Base-by-base conservation (phyloP, 2,888 invertebrate genomes). In the Oscheius onirici region DNA sequence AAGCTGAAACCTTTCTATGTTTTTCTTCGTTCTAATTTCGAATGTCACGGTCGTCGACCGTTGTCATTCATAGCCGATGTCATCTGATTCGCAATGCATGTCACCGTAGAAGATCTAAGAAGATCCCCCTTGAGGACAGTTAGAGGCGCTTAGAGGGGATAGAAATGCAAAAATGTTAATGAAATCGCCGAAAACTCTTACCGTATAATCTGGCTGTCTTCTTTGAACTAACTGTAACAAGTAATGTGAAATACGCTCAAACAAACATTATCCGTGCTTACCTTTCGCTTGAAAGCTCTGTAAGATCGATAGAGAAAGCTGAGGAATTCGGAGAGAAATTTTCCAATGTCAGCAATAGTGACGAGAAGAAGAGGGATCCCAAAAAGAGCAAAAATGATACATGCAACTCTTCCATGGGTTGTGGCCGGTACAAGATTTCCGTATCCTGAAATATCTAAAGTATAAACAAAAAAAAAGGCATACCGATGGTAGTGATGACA, bases 401-500 rank as follows among this genome's bases (percentile, higher is more conserved):
- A 87, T 3, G 84, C 85, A 6, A 87, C 77, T 55, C 86, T 65
- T 2, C 87, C 87, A 17, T 79, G 68, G 2, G 74, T 74, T 3
- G 87, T 84, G 3, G 80, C 82, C 15, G 85, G 86, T 10, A 86
- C 86, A 10, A 71, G 22, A 26, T 71, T 71, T 28, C 71, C 71
- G 40, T 71, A 71, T 8, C 71, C 71, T 71, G 41, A 28, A 71
- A 55, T 40, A 15, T 55, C n/a, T 3, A 60, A 22, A n/a, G 8
- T 3, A 41, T 40, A 34, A 3, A 49, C 22, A 3, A 17, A 1
- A 15, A 44, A 44, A 15, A 3, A 11, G 10, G 3, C 40, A 22
- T 52, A 85, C 87, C 87, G 43, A 87, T 88, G 3, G 87, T 88
- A 0, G 87, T 87, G 34, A 88, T 86, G 11, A 88, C 87, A 1